These are phyloP conservation scores for Polydrusus tereticollis DNA, from an alignment of 2,888 invertebrate species.

Conservation along the genomic window DNA sequence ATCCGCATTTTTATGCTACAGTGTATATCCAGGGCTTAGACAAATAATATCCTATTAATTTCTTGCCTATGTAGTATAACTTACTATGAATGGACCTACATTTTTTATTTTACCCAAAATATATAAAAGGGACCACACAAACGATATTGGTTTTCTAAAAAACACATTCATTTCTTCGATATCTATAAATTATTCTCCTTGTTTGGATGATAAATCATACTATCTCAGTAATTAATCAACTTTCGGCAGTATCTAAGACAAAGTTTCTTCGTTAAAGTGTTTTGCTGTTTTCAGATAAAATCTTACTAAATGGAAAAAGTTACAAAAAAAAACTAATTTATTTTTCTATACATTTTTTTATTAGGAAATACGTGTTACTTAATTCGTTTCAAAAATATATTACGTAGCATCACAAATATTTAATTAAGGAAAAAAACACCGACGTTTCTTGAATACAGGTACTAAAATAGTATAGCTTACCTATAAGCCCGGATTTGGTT, in stretches of 20 bases:
- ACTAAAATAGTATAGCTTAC: neutral
- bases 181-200: neutral
- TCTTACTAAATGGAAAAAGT: constrained; percentile 42
- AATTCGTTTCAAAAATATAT: neutral
- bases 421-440: neutral
- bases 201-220: constrained; percentile 32
- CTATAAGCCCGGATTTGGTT: too few relatives aligned
- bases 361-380: neutral
- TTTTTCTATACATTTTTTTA: constrained; percentile 8
- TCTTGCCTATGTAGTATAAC: too few relatives aligned
- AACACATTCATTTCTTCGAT: neutral
- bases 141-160: neutral
- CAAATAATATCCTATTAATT: too few relatives aligned
- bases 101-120: neutral
- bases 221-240: constrained; percentile 37
- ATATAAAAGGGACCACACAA: neutral
- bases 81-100: too few relatives aligned
- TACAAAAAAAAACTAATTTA: constrained; percentile 32
- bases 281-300: constrained; percentile 36
- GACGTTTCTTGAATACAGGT: neutral
- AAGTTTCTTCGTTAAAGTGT: constrained; percentile 45
- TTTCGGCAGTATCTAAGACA: constrained; percentile 32
- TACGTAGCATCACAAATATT: neutral
- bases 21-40: too few relatives aligned
- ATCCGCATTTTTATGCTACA: too few relatives aligned